These are phyloP conservation scores for Apotomis turbidana DNA, from an alignment of 2,888 invertebrate species.

Conservation along the genomic window DNA sequence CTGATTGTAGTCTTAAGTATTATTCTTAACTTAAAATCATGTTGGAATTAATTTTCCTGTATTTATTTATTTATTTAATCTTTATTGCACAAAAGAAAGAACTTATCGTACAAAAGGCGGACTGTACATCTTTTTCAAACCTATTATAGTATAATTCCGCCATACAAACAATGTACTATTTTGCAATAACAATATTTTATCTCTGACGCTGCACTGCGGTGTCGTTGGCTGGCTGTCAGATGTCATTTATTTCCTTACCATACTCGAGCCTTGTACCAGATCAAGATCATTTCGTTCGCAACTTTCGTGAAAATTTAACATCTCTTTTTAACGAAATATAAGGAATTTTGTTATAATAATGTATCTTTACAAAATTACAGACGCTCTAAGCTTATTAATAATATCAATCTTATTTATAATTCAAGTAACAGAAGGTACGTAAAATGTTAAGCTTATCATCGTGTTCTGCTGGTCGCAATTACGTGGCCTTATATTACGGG, in stretches of 20 bases:
- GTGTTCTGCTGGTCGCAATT: conserved; percentile 56
- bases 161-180: not conserved
- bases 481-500: conserved; percentile 77
- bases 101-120: too few relatives aligned
- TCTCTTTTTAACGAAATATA: not conserved
- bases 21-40: too few relatives aligned
- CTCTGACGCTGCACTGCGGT: not conserved
- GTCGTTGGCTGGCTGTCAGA: not conserved
- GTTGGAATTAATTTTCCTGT: not conserved
- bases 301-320: not conserved
- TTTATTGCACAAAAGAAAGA: too few relatives aligned
- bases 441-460: conserved; percentile 28
- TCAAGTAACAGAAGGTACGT: conserved; percentile 62
- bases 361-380: conserved; percentile 51
- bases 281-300: not conserved
- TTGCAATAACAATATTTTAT: not conserved
- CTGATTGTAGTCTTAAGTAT: too few relatives aligned
- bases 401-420: conserved; percentile 49
- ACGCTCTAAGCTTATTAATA: conserved; percentile 48
- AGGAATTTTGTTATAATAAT: conserved; percentile 45
- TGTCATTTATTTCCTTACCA: not conserved
- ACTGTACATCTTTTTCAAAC: too few relatives aligned
- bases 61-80: too few relatives aligned
- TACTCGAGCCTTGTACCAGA: not conserved
- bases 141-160: too few relatives aligned